Percentiles rank a stretch among this genome's conserved stretches.
phyloP scores from a whole-genome alignment of 1,140 invertebrate genomes.

The Mylabris phalerata region DNA sequence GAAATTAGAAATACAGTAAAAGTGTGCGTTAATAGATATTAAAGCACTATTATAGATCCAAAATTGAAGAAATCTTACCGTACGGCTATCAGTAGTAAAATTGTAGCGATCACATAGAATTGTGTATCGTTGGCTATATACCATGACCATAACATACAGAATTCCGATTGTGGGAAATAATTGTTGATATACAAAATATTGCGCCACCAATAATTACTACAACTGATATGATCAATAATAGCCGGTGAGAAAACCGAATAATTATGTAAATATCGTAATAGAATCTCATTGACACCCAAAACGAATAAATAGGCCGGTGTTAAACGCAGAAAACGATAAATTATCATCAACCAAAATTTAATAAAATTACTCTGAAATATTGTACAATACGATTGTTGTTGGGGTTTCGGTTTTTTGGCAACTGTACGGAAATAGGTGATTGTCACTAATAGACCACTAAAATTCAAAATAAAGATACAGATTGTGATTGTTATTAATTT shows the following conservation, averaged over 20 bases:
- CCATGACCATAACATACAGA: conserved; percentile 87
- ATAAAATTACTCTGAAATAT: conserved; percentile 6
- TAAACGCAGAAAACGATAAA: conserved; percentile 64
- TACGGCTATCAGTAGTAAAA: conserved; percentile 66
- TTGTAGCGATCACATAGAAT: conserved; percentile 68
- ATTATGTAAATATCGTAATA: conserved; percentile 56
- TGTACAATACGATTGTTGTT: conserved; percentile 6
- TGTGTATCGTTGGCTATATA: conserved; percentile 92
- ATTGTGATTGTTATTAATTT: background rate
- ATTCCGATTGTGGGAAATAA: conserved; percentile 66
- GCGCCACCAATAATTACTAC: conserved; percentile 74
- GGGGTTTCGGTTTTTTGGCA: conserved; percentile 33
- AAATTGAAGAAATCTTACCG: conserved; percentile 48
- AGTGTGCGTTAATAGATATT: background rate
- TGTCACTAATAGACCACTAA: conserved; percentile 68
- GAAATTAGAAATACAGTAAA: too few relatives aligned
- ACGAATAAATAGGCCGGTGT: conserved; percentile 78
- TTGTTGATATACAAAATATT: conserved; percentile 77
- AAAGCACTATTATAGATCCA: background rate
- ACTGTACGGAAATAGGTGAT: conserved; percentile 62
- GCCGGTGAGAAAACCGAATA: conserved; percentile 68
- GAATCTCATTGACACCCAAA: conserved; percentile 64
- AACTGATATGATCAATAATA: conserved; percentile 66
- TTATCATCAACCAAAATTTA: conserved; percentile 52
- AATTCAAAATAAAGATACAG: conserved; percentile 30